A percentile compares a stretch with the other conserved stretches of the same genome.
Conservation (phyloP, 2,888 invertebrate genomes). For the Exocentrus adspersus region DNA sequence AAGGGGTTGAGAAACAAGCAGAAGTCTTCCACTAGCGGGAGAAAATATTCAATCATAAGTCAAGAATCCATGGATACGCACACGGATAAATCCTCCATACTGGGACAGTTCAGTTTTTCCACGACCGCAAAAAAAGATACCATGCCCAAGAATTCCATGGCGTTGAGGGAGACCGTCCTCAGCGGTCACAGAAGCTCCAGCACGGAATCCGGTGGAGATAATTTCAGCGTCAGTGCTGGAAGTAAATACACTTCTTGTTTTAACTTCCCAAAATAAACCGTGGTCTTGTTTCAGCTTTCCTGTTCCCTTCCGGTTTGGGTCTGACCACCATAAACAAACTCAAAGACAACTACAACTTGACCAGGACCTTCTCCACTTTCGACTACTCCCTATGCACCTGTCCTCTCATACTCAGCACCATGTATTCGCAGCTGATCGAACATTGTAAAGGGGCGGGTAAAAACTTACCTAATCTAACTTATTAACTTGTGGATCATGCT, state of each 20-base stretch:
- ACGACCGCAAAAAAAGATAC: too few species aligned
- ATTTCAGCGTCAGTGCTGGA: not conserved
- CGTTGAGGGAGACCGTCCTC: not conserved
- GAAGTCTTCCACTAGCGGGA: not conserved
- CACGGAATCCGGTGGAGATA: not conserved
- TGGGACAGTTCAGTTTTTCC: too few species aligned
- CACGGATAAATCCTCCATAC: not conserved
- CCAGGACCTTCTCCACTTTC: slow-evolving; percentile 64
- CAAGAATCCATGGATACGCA: not conserved
- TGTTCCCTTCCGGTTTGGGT: slow-evolving; percentile 23
- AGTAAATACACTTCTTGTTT: too few species aligned
- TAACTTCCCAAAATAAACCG: too few species aligned
- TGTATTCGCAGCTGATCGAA: slow-evolving; percentile 69
- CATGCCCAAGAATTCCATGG: too few species aligned
- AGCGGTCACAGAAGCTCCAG: not conserved
- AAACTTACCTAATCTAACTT: not conserved
- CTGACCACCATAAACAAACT: slow-evolving; percentile 46
- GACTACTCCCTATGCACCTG: slow-evolving; percentile 71
- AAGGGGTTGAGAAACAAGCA: not conserved
- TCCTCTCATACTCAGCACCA: slow-evolving; percentile 66
- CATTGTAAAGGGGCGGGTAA: slow-evolving; percentile 72
- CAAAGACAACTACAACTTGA: slow-evolving; percentile 54
- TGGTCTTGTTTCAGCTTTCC: slow-evolving; percentile 6
- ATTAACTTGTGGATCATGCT: not conserved
- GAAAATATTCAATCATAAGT: not conserved